Base-by-base conservation (phyloP, 2,888 invertebrate genomes). In the Bombylius major region DNA sequence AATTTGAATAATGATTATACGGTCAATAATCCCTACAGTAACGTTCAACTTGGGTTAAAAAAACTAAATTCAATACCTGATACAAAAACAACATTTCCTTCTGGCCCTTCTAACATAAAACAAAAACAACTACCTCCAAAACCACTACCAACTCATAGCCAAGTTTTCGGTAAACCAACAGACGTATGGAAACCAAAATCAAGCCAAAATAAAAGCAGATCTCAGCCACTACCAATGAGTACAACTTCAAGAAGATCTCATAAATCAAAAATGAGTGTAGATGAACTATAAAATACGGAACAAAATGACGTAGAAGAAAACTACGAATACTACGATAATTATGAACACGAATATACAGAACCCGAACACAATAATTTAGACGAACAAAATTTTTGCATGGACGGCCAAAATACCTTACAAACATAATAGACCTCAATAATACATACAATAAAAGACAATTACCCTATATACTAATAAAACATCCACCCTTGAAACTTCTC, bases 231-330 rank as follows among this genome's bases (percentile, higher is more conserved):
- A 6, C 36, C 36, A 36, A 36, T 36, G 36, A 36, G 36, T 4
- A 36, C 9, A 8, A 36, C 36, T 36, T 36, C 36, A 8, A 36
- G 36, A 36, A 23, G 23, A 23, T 23, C 23, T 23, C 23, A 23
- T 33, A 33, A 32, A 46, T 52, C 46, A 14, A 55, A 48, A n/a
- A 39, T 44, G 13, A 39, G 32, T 46, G 42, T 33, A 8, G 13
- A 57, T 4, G 51, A 55, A 57, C n/a, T 52, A 34, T 51, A 54
- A 45, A 54, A 31, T n/a, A 51, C 51, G 9, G 48, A 57, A 51
- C 54, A 57, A 51, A 44, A n/a, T 42, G 32, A 44, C 23, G 23
- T 8, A 42, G 32, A 34, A 14, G 44, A 52, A 33, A 31, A 53
- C 34, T 11, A n/a, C 8, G 50, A 51, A 51, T 39, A 51, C 44